These are phyloP conservation scores for Cossypha polioptera DNA, from an alignment of 2,797 vertebrate species.

Conservation along the genomic window DNA sequence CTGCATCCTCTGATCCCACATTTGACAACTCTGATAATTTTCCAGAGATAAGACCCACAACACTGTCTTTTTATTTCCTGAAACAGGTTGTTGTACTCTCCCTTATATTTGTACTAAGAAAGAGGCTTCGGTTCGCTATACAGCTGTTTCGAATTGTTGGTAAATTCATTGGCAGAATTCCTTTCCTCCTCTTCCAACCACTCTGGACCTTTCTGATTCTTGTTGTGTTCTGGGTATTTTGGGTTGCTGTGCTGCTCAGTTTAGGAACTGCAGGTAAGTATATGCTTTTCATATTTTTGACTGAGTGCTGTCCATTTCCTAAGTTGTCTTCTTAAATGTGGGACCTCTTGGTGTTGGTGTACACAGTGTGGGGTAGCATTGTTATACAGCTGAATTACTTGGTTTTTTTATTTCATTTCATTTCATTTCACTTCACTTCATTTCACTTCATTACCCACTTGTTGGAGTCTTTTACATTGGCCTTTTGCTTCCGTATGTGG, in stretches of 20 bases:
- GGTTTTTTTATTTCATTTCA: too few species aligned
- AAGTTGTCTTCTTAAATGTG: neutral
- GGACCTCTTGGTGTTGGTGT: neutral
- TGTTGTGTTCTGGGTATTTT: slow-evolving; percentile 75
- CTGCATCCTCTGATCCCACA: neutral
- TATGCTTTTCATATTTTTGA: neutral
- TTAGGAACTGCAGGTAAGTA: slow-evolving; percentile 79
- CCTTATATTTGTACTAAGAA: slow-evolving; percentile 67
- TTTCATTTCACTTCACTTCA: too few species aligned
- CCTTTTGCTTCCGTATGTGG: neutral
- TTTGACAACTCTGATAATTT: neutral
- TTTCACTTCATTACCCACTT: neutral
- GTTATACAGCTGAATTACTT: neutral
- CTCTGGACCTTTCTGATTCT: slow-evolving; percentile 77
- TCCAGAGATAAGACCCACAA: neutral
- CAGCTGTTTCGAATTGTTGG: slow-evolving; percentile 71
- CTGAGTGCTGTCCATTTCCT: neutral
- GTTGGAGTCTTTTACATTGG: neutral
- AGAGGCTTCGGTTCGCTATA: slow-evolving; percentile 53
- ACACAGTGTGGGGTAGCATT: neutral
- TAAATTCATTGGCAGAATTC: slow-evolving; percentile 67
- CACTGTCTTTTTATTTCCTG: slow-evolving; percentile 26
- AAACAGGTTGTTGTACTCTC: slow-evolving; percentile 70
- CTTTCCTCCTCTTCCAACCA: slow-evolving; percentile 75
- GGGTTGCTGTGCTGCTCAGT: slow-evolving; percentile 79